Percentiles rank a stretch among this genome's conserved stretches.
Conservation (phyloP, 2,888 invertebrate species). For the Desoria tigrina region DNA sequence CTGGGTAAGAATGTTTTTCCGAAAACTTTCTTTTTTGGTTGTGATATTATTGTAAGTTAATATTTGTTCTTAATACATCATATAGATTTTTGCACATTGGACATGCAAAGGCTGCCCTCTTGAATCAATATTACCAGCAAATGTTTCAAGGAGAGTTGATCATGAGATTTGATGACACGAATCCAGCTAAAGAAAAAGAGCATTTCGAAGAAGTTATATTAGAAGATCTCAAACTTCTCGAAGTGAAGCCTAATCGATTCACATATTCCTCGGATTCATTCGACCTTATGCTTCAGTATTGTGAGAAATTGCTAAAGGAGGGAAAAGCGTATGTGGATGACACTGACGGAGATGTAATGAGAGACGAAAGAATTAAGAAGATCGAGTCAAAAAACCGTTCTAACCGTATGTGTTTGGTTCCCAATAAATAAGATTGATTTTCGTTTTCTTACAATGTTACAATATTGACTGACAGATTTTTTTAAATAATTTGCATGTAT, state of each 20-base stretch:
- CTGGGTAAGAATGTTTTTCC: conserved; percentile 66
- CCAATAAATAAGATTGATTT: neutral
- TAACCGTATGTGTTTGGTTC: conserved; percentile 64
- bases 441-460: conserved; percentile 5
- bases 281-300: conserved; percentile 82
- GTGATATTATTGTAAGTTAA: no score
- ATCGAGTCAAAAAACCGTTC: conserved; percentile 79
- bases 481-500: no score
- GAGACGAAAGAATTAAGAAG: conserved; percentile 86
- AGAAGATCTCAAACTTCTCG: conserved; percentile 85
- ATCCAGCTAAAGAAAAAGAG: conserved; percentile 96
- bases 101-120: conserved; percentile 96
- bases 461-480: conserved; percentile 3
- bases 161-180: conserved; percentile 99
- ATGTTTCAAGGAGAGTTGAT: conserved; percentile 90
- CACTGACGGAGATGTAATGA: conserved; percentile 93
- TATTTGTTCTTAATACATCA: conserved; percentile 29
- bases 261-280: conserved; percentile 97
- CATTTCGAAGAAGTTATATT: conserved; percentile 97
- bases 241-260: conserved; percentile 88
- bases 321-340: conserved; percentile 96
- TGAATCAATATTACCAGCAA: conserved; percentile 96
- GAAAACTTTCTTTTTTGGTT: neutral
- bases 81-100: conserved; percentile 85
- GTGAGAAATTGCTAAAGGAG: conserved; percentile 81